Evolutionary conservation across 2,888 invertebrate genomes (phyloP), one percentile per base, ranked within the genome.

Genomic region (Chouioia cunea): DNA sequence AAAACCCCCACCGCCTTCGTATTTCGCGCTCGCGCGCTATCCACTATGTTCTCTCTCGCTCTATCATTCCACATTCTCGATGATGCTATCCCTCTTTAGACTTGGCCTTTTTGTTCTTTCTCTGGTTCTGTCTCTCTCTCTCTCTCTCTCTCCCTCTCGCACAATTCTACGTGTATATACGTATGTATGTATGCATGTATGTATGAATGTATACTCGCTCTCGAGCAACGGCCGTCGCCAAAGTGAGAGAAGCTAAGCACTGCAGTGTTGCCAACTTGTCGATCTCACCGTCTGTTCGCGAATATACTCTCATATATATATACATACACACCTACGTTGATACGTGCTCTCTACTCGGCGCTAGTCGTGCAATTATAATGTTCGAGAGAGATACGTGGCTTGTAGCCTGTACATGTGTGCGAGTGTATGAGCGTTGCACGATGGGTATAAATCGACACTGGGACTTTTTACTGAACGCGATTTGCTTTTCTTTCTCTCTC

Each of bases 221-320:
- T 36, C 56, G 66, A 65, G 65, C 67, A 68, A 65, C 72, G 72
- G 57, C 68, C 67, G 67, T 36, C 36, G 2, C 36, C 36, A 6
- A 10, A 23, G 27, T 4, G 36, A 56, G 56, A 27, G 36, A 43
- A 36, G 66, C 70, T 60, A 20, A 60, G 18, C 20, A 1, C 43
- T 18, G 52, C 71, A 74, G 73, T 53, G 79, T 79, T 79, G 78
- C 79, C 79, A 79, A 78, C 76, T 73, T 72, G 62, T 63, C 70
- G 50, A 8, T 43, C 60, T 22, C 57, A 12, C n/a, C 18, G 12
- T 48, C 47, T 16, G 50, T 18, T 36, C 18, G 36, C 52, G 50
- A 52, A 44, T 22, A 20, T 46, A 22, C 44, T n/a, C 52, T 18
- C 36, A 60, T 36, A 27, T 6, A 62, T 20, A 47, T 4, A 48